Conservation (phyloP, 2,888 invertebrate genomes). For the Cosmopolites sordidus region DNA sequence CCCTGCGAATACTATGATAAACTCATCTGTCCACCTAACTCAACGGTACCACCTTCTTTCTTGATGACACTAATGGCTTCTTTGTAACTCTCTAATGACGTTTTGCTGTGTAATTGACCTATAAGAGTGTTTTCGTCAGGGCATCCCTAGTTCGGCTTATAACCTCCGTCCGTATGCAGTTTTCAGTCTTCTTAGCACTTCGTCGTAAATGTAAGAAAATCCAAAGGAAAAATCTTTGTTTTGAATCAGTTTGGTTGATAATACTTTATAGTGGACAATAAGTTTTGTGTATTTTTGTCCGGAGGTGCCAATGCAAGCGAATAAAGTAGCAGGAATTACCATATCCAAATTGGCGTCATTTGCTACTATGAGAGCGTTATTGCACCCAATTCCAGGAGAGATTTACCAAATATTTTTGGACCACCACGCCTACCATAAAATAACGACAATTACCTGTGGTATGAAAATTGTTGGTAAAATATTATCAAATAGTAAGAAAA, state of each 20-base stretch:
- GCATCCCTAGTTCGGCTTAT: slow-evolving; percentile 82
- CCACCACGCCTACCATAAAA: slow-evolving; percentile 76
- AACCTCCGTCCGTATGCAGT: slow-evolving; percentile 77
- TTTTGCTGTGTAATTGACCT: slow-evolving; percentile 84
- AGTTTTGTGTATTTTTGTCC: slow-evolving; percentile 95
- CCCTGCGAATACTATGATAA: no score
- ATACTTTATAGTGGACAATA: slow-evolving; percentile 72
- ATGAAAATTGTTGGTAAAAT: no score
- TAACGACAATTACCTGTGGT: no score
- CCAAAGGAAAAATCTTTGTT: no score
- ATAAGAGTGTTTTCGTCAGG: slow-evolving; percentile 72
- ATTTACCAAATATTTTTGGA: slow-evolving; percentile 91
- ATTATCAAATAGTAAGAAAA: no score
- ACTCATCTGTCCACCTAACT: slow-evolving; percentile 73
- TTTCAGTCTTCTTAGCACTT: slow-evolving; percentile 67
- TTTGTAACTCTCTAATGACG: slow-evolving; percentile 71
- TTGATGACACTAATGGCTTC: slow-evolving; percentile 67
- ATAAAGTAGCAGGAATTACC: slow-evolving; percentile 87
- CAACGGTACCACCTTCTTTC: slow-evolving; percentile 68
- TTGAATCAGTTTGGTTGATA: background rate
- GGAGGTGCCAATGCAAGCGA: slow-evolving; percentile 96
- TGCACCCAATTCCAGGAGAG: slow-evolving; percentile 91
- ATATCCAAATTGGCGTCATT: slow-evolving; percentile 91
- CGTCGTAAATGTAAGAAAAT: slow-evolving; percentile 59
- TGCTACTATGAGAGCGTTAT: slow-evolving; percentile 93